Evolutionary conservation across 2,797 vertebrate species (phyloP).

Genomic region (Urocyon cinereoargenteus): DNA sequence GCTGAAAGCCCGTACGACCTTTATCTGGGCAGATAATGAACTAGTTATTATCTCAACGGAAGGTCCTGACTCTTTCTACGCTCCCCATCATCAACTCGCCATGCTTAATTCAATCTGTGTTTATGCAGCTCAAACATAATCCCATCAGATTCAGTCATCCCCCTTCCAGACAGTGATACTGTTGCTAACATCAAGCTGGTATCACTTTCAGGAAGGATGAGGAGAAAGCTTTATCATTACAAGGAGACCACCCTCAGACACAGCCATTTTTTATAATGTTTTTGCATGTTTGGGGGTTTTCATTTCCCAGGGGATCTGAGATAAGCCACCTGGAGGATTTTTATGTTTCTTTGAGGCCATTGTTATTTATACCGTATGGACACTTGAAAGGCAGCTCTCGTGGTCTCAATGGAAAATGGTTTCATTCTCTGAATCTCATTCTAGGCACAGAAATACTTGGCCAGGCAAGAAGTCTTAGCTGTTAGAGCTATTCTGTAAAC

Average conservation of each 20-base stretch:
- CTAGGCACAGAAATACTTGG: constrained; percentile 46
- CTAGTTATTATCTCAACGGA: constrained; percentile 78
- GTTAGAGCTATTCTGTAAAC: constrained; percentile 43
- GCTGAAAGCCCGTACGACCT: constrained; percentile 77
- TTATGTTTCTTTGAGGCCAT: constrained; percentile 80
- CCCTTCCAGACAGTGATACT: not conserved
- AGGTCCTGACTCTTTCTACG: constrained; percentile 71
- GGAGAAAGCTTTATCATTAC: constrained; percentile 81
- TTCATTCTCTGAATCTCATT: constrained; percentile 67
- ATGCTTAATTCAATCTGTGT: constrained; percentile 80
- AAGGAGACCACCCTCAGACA: constrained; percentile 81
- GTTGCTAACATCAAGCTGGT: constrained; percentile 77
- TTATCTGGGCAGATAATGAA: constrained; percentile 83
- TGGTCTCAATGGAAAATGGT: constrained; percentile 62
- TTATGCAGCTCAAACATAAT: constrained; percentile 79
- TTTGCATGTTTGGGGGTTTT: constrained; percentile 74
- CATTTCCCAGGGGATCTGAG: constrained; percentile 80
- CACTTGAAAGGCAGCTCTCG: constrained; percentile 69
- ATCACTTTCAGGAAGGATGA: constrained; percentile 80
- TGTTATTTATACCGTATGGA: constrained; percentile 75
- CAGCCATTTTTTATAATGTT: constrained; percentile 72
- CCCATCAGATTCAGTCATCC: constrained; percentile 74
- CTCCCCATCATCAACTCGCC: constrained; percentile 72
- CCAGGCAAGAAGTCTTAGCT: constrained; percentile 41
- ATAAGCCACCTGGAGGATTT: constrained; percentile 81